A percentile compares a stretch with the other conserved stretches of the same genome.
Evolutionary conservation across 2,797 vertebrate species (phyloP).

Genomic region (Coracias cyanogaster): DNA sequence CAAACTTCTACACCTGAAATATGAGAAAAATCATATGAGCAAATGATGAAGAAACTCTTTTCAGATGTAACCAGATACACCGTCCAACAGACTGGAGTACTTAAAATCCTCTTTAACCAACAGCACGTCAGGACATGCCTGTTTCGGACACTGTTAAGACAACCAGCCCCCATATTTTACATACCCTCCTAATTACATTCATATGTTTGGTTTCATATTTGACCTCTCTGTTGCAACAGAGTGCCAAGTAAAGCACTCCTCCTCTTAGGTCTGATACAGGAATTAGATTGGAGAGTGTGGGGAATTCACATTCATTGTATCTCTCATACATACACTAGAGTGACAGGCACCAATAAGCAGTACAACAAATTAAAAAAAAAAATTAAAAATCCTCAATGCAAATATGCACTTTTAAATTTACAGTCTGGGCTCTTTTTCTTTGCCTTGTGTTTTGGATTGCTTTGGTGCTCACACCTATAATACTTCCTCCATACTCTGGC

Average conservation of each 20-base stretch:
- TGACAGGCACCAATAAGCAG: background rate
- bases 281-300: background rate
- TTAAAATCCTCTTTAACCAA: conserved; percentile 66
- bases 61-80: conserved; percentile 67
- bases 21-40: conserved; percentile 37
- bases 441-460: background rate
- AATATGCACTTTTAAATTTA: background rate
- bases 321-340: background rate
- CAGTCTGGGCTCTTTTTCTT: background rate
- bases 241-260: conserved; percentile 1
- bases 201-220: conserved; percentile 66
- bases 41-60: conserved; percentile 34
- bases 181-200: conserved; percentile 71
- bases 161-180: conserved; percentile 68
- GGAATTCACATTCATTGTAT: background rate
- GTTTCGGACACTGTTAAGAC: conserved; percentile 64
- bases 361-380: background rate
- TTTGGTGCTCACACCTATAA: conserved; percentile 29
- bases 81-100: conserved; percentile 60
- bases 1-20: conserved; percentile 40
- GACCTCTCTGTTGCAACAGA: conserved; percentile 50
- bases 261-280: background rate
- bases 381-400: background rate
- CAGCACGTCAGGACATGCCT: conserved; percentile 70
- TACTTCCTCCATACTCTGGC: conserved; percentile 14